These are phyloP conservation scores for Anguilla japonica DNA, from an alignment of 2,113 vertebrate genomes.

Conservation along the genomic window DNA sequence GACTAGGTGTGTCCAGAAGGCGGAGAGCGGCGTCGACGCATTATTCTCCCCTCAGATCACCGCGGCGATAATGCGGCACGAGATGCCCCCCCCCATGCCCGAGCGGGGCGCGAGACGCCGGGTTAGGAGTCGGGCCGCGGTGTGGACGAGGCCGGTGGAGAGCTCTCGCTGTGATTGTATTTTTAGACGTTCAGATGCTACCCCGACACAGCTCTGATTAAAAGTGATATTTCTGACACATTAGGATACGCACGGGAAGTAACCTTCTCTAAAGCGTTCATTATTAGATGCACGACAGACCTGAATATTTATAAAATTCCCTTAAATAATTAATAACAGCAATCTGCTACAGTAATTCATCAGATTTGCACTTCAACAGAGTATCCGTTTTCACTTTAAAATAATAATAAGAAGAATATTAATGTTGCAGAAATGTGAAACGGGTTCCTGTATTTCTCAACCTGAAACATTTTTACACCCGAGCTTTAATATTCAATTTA, in stretches of 20 bases:
- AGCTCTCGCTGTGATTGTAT: constrained; percentile 40
- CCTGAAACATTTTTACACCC: constrained; percentile 45
- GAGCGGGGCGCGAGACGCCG: too few species aligned
- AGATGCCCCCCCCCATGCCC: too few species aligned
- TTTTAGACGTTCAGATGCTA: constrained; percentile 58
- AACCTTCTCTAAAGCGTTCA: constrained; percentile 82
- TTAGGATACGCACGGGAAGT: constrained; percentile 80
- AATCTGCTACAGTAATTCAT: constrained; percentile 97
- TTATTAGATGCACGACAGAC: constrained; percentile 90
- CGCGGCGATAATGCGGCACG: constrained; percentile 52
- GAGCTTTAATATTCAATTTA: constrained; percentile 49
- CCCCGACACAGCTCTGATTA: constrained; percentile 73
- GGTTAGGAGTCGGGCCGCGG: constrained; percentile 40
- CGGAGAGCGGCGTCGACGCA: constrained; percentile 69
- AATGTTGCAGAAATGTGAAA: constrained; percentile 75
- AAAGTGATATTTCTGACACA: constrained; percentile 82
- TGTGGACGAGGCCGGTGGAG: constrained; percentile 48
- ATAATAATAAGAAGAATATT: constrained; percentile 81
- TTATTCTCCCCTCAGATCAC: constrained; percentile 72
- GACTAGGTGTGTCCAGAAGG: constrained; percentile 80
- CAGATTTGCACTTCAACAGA: constrained; percentile 84
- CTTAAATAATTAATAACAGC: constrained; percentile 99
- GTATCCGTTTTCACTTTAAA: constrained; percentile 83
- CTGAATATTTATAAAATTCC: constrained; percentile 99
- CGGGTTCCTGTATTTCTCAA: constrained; percentile 58